Conservation (phyloP, 1,140 invertebrate species). For the Ganaspis sp. region DNA sequence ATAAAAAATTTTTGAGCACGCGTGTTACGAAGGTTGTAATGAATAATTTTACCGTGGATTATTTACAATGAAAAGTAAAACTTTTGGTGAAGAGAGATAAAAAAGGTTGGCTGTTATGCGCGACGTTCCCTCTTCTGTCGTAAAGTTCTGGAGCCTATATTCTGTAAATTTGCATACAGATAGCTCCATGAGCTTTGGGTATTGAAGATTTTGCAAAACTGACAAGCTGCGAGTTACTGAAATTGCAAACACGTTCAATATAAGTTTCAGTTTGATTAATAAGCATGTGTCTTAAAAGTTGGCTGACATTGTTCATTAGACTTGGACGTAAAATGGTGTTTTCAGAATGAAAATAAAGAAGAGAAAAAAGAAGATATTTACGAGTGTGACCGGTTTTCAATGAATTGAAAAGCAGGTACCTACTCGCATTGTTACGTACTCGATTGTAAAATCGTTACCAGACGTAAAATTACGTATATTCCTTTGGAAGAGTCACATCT, state of each 20-base stretch:
- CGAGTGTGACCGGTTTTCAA: background rate
- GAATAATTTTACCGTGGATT: background rate
- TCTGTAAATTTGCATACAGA: conserved; percentile 55
- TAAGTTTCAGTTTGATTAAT: background rate
- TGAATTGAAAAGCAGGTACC: background rate
- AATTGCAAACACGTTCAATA: background rate
- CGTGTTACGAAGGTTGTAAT: background rate
- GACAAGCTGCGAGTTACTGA: conserved; percentile 1
- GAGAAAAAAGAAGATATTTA: background rate
- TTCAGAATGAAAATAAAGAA: too few species aligned
- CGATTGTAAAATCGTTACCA: conserved; percentile 26
- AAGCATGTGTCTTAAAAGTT: background rate
- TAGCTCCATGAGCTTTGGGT: conserved; percentile 36
- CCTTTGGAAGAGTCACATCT: background rate
- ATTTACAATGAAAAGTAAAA: conserved; percentile 9
- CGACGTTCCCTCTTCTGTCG: conserved; percentile 6
- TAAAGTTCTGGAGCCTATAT: conserved; percentile 45
- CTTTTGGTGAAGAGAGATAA: background rate
- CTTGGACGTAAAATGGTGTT: background rate
- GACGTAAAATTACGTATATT: conserved; percentile 12
- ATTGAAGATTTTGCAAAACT: conserved; percentile 7
- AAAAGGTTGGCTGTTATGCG: background rate
- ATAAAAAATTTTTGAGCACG: too few species aligned
- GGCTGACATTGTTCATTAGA: background rate
- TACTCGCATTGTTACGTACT: conserved; percentile 3